A percentile compares a stretch with the other conserved stretches of the same genome.
These are phyloP conservation scores for Grammomys surdaster DNA, from an alignment of 2,113 vertebrate species.

Conservation along the genomic window DNA sequence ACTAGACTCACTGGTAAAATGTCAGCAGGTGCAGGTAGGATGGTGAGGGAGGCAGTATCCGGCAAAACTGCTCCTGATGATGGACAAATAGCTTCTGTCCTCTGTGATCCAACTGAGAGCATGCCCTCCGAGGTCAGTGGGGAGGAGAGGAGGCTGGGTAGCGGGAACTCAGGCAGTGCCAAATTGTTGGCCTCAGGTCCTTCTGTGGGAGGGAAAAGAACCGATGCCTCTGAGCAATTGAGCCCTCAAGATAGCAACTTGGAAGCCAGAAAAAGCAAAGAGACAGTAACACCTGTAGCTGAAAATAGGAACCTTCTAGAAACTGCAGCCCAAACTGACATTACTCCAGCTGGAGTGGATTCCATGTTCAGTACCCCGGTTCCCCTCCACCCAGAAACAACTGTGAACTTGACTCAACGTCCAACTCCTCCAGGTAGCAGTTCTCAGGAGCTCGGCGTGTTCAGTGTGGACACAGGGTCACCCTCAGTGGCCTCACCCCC, in stretches of 20 bases:
- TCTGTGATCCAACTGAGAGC: constrained; percentile 22
- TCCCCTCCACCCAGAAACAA: constrained; percentile 53
- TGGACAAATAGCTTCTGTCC: constrained; percentile 14
- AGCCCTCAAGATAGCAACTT: constrained; percentile 4
- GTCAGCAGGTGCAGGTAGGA: constrained; percentile 45
- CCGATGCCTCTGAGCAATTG: constrained; percentile 41
- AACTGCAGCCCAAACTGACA: constrained; percentile 71
- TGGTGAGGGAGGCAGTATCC: neutral
- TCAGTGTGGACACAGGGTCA: constrained; percentile 77
- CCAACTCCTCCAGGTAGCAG: constrained; percentile 63
- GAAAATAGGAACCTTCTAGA: constrained; percentile 77
- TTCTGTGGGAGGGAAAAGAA: constrained; percentile 51
- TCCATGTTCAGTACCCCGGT: constrained; percentile 70
- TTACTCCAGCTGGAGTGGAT: constrained; percentile 50
- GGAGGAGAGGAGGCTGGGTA: constrained; percentile 53
- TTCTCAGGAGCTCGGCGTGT: constrained; percentile 68
- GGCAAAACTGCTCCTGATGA: neutral
- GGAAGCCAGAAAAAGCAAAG: constrained; percentile 56
- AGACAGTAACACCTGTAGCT: neutral
- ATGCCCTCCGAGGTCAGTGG: constrained; percentile 56
- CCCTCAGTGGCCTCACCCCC: constrained; percentile 80
- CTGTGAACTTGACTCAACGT: constrained; percentile 70
- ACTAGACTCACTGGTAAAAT: constrained; percentile 52
- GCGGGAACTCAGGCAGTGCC: constrained; percentile 17
- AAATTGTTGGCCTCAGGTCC: neutral